Evolutionary conservation across 2,113 vertebrate genomes (phyloP).

Genomic region (Dipodomys stephensi): DNA sequence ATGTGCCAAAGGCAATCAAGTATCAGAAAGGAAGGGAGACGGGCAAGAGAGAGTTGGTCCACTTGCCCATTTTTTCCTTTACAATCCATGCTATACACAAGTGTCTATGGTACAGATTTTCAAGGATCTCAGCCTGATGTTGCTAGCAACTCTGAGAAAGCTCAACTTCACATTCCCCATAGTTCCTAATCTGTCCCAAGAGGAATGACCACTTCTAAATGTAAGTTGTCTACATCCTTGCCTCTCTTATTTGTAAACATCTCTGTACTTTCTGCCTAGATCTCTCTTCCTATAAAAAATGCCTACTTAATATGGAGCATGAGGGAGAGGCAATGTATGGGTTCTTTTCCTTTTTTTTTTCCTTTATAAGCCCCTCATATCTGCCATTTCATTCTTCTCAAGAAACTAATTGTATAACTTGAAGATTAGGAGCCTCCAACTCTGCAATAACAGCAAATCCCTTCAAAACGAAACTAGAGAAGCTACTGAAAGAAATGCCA

Average conservation of each 20-base stretch:
- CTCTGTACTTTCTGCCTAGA: neutral
- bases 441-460: neutral
- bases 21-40: neutral
- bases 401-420: neutral
- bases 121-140: neutral
- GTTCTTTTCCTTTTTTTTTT: neutral
- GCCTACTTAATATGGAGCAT: neutral
- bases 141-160: neutral
- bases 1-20: neutral
- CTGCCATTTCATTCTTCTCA: slow-evolving; percentile 22
- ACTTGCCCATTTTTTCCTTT: neutral
- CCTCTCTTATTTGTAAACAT: neutral
- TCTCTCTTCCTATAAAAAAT: neutral
- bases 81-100: neutral
- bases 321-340: neutral
- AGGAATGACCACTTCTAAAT: neutral
- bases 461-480: neutral
- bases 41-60: neutral
- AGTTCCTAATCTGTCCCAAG: neutral
- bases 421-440: neutral
- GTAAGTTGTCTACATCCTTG: neutral
- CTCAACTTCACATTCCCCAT: neutral
- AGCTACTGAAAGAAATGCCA: neutral
- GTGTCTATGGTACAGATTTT: neutral
- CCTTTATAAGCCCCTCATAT: neutral